Percentiles rank a stretch among this genome's conserved stretches.
These are phyloP conservation scores for Pandemis corylana DNA, from an alignment of 2,888 invertebrate genomes.

Conservation along the genomic window DNA sequence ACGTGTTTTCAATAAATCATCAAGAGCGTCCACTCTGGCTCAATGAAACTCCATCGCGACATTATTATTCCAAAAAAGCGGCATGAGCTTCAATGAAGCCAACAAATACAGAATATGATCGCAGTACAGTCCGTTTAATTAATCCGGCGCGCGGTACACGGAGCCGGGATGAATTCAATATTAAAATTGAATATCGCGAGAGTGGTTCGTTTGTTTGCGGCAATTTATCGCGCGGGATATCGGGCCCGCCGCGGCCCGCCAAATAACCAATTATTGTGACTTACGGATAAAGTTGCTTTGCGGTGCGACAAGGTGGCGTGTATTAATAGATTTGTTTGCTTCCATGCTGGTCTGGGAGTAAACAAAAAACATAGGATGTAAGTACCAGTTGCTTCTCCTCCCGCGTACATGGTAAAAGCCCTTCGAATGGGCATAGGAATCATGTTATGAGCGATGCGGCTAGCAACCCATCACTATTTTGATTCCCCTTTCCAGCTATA, in stretches of 20 bases:
- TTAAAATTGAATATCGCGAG: constrained; percentile 18
- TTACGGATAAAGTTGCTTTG: not conserved
- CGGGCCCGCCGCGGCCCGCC: not conserved
- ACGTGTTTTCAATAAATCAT: not conserved
- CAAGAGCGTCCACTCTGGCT: not conserved
- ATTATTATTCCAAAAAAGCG: not conserved
- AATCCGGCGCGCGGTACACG: not conserved
- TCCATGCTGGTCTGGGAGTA: no score
- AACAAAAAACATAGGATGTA: no score
- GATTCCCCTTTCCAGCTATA: no score
- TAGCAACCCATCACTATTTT: no score
- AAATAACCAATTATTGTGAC: not conserved
- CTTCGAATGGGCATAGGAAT: no score
- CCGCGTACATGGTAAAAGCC: no score
- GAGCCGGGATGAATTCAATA: not conserved
- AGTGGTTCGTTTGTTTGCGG: not conserved
- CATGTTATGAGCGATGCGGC: no score
- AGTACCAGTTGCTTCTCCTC: no score
- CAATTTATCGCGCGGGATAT: constrained; percentile 6
- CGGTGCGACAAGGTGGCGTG: not conserved
- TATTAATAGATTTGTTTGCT: no score
- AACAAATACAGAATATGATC: not conserved
- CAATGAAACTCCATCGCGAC: no score
- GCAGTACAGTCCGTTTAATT: not conserved
- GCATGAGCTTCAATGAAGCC: not conserved